These are phyloP conservation scores for Hypercompe scribonia DNA, from an alignment of 2,888 invertebrate species.

Conservation along the genomic window DNA sequence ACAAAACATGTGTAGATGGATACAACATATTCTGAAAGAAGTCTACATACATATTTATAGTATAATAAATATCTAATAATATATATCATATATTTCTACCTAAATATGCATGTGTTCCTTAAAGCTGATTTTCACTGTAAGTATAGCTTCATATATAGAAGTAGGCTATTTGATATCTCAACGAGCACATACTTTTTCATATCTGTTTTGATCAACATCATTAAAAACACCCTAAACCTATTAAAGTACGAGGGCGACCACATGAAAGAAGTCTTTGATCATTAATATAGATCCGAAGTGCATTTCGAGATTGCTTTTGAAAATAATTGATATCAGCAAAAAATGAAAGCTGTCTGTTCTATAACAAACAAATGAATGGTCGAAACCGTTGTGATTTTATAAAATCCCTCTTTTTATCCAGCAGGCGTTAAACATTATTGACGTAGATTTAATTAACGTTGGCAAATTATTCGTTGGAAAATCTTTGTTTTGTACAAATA, in stretches of 20 bases:
- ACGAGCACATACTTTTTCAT: slow-evolving; percentile 2
- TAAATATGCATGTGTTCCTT: too few relatives aligned
- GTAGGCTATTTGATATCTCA: neutral
- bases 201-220: slow-evolving; percentile 18
- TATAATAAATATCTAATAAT: too few relatives aligned
- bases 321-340: slow-evolving; percentile 48
- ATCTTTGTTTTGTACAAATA: slow-evolving; percentile 20
- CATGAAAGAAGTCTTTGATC: slow-evolving; percentile 10
- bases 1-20: too few relatives aligned
- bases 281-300: slow-evolving; percentile 31
- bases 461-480: slow-evolving; percentile 15
- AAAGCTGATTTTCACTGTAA: too few relatives aligned
- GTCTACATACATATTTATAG: too few relatives aligned
- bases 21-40: too few relatives aligned
- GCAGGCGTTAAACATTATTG: slow-evolving; percentile 27
- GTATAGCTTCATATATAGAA: neutral
- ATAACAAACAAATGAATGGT: slow-evolving; percentile 34
- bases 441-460: slow-evolving; percentile 20
- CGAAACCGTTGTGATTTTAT: slow-evolving; percentile 33
- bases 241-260: slow-evolving; percentile 16
- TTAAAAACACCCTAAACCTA: slow-evolving; percentile 17
- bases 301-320: slow-evolving; percentile 33
- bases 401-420: slow-evolving; percentile 35
- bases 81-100: too few relatives aligned
- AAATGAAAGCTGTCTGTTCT: slow-evolving; percentile 47